Conservation (phyloP, 2,888 invertebrate species). For the Blastobasis lacticolella region DNA sequence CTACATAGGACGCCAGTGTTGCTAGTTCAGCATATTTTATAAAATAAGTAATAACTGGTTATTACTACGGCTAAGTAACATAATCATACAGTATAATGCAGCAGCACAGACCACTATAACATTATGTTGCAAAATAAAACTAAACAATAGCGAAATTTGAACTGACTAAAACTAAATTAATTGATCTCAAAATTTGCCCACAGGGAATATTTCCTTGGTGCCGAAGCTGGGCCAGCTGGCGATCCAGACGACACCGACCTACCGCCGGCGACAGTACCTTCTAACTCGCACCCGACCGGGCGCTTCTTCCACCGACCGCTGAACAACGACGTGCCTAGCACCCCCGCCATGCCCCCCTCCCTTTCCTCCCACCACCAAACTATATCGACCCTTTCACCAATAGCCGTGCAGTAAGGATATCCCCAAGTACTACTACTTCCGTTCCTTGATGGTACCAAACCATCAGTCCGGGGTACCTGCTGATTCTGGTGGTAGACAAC, state of each 20-base stretch:
- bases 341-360: constrained; percentile 19
- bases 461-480: constrained; percentile 67
- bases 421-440: constrained; percentile 59
- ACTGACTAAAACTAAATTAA: constrained; percentile 12
- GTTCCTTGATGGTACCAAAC: constrained; percentile 56
- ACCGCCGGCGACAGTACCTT: constrained; percentile 81
- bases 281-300: constrained; percentile 73
- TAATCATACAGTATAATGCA: too few relatives aligned
- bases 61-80: too few relatives aligned
- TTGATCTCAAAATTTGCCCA: constrained; percentile 13
- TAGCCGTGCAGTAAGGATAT: constrained; percentile 42
- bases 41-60: too few relatives aligned
- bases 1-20: too few relatives aligned
- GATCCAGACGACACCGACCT: constrained; percentile 83
- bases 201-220: constrained; percentile 82
- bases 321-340: constrained; percentile 51
- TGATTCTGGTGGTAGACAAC: constrained; percentile 75
- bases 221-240: constrained; percentile 76
- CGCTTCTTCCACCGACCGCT: constrained; percentile 69
- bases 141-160: constrained; percentile 22
- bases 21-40: too few relatives aligned
- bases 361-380: constrained; percentile 21
- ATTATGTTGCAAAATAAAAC: constrained; percentile 11
- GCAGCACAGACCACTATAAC: too few relatives aligned
- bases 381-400: constrained; percentile 39